A percentile compares a stretch with the other conserved stretches of the same genome.
These are phyloP conservation scores for Tragelaphus strepsiceros DNA, from an alignment of 2,113 vertebrate species.

Conservation along the genomic window DNA sequence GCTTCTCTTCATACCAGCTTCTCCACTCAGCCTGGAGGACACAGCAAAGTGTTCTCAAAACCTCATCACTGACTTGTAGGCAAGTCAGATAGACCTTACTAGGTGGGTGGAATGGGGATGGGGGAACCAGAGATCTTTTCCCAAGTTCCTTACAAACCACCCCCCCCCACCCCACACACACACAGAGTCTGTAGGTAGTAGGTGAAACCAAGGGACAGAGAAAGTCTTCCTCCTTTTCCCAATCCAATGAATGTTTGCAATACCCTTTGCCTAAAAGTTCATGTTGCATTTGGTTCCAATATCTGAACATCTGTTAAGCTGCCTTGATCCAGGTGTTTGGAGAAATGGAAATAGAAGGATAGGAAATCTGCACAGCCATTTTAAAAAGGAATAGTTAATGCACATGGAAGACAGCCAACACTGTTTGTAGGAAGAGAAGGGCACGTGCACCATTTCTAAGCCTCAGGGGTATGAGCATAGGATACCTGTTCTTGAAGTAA, in stretches of 20 bases:
- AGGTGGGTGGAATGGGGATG: too few species aligned
- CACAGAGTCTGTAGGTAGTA: neutral
- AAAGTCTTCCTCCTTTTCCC: neutral
- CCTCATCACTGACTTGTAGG: neutral
- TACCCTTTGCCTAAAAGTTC: neutral
- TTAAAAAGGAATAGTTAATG: neutral
- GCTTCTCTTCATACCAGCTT: neutral
- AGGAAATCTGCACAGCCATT: neutral
- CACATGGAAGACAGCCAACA: neutral
- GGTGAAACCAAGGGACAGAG: neutral
- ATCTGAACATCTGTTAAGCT: neutral
- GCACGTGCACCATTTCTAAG: rapidly evolving
- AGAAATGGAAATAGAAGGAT: neutral
- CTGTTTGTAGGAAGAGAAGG: neutral
- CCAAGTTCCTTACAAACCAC: neutral
- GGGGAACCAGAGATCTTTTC: neutral
- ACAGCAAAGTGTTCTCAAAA: neutral
- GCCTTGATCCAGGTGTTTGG: neutral
- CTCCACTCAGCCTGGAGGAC: neutral
- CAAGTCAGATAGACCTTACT: neutral
- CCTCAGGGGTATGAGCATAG: neutral
- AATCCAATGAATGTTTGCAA: neutral
- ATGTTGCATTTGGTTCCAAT: neutral
- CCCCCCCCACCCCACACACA: too few species aligned
- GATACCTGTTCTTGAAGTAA: neutral